A percentile compares a stretch with the other conserved stretches of the same genome.
These are phyloP conservation scores for Drosophila kohkoa DNA, from an alignment of 1,140 invertebrate genomes.

Conservation along the genomic window DNA sequence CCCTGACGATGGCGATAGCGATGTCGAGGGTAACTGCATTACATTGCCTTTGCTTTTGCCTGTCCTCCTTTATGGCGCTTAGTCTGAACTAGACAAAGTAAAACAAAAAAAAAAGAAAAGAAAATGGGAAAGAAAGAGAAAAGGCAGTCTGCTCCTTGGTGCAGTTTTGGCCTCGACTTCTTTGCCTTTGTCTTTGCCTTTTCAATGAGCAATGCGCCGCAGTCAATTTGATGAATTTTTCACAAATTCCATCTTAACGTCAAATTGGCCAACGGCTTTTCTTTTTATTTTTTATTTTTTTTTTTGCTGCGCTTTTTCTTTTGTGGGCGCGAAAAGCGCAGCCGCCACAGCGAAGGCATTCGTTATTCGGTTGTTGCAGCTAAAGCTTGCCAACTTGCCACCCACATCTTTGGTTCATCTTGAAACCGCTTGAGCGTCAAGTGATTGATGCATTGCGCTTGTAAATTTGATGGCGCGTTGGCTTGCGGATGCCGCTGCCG, in stretches of 20 bases:
- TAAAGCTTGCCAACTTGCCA: not conserved
- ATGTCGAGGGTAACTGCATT: not conserved
- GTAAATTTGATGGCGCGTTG: conserved; percentile 74
- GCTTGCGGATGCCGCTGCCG: not conserved
- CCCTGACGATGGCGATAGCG: conserved; percentile 11
- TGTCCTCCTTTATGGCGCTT: conserved; percentile 5
- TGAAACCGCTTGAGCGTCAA: conserved; percentile 54
- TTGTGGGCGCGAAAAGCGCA: conserved; percentile 66
- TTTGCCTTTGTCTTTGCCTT: conserved; percentile 36
- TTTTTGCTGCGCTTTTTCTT: conserved; percentile 16
- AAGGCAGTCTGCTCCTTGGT: too few species aligned
- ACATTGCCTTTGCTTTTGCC: not conserved
- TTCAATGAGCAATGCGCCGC: conserved; percentile 65
- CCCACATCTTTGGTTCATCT: conserved; percentile 27
- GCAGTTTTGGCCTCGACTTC: not conserved
- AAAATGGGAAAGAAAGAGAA: not conserved
- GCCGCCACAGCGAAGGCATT: conserved; percentile 21
- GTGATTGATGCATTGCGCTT: conserved; percentile 82
- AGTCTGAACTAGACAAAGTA: not conserved
- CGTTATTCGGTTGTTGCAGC: not conserved
- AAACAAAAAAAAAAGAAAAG: not conserved
- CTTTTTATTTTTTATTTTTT: conserved; percentile 32
- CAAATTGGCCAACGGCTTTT: conserved; percentile 68
- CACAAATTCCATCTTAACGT: conserved; percentile 79
- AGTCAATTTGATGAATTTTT: conserved; percentile 82